Conservation (phyloP, 2,113 vertebrate genomes). For the Upupa epops region DNA sequence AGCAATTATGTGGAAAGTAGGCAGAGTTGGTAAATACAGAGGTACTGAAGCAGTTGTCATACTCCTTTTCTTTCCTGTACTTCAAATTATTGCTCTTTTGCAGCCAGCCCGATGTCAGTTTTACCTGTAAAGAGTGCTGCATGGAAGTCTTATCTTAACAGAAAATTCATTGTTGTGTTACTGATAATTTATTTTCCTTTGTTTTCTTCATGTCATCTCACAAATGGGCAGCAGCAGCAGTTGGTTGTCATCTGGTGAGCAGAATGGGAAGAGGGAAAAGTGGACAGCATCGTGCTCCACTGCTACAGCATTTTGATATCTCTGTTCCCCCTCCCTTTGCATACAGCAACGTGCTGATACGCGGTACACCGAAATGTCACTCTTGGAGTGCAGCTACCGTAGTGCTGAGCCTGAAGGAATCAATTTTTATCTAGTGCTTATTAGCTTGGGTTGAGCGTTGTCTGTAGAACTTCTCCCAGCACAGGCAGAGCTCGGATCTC, state of each 20-base stretch:
- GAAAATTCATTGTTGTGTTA: not conserved
- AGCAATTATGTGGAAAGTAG: not conserved
- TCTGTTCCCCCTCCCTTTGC: not conserved
- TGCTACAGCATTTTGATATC: not conserved
- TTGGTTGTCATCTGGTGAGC: not conserved
- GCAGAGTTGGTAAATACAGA: not conserved
- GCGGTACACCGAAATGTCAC: not conserved
- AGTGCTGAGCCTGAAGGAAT: not conserved
- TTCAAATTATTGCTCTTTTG: not conserved
- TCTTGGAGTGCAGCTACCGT: not conserved
- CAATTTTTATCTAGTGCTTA: not conserved
- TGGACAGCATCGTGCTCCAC: not conserved
- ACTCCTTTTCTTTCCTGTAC: not conserved
- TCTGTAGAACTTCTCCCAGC: not conserved
- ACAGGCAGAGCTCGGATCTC: not conserved
- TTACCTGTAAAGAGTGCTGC: not conserved
- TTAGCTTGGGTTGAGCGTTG: not conserved
- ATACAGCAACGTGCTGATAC: not conserved
- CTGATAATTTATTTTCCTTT: not conserved
- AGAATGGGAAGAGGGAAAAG: not conserved
- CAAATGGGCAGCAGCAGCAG: not conserved
- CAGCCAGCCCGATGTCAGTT: not conserved
- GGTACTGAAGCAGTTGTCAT: not conserved
- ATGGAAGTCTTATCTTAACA: not conserved
- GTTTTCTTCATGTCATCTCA: fast-evolving